phyloP scores from a whole-genome alignment of 37 sponge, comb jelly and placozoan genomes.

The Chondrosia reniformis region DNA sequence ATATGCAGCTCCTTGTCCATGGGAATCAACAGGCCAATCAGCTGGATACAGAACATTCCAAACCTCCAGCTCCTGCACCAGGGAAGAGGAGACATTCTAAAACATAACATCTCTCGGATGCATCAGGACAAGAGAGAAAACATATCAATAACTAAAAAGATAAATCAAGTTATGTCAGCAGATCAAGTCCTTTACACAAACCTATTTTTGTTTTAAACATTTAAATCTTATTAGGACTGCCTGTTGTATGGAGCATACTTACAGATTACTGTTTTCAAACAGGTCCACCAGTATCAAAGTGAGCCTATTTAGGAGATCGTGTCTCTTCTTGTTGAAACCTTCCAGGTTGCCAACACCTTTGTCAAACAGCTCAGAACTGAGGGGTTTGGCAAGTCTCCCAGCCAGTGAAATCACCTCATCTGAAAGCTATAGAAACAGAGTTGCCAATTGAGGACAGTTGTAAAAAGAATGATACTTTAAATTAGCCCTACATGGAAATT shows the following conservation, averaged over 20 bases:
- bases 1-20: conserved; percentile 46
- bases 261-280: conserved; percentile 46
- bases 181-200: too few species aligned
- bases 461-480: too few species aligned
- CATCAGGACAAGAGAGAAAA: too few species aligned
- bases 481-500: too few species aligned
- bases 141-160: too few species aligned
- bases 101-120: too few species aligned
- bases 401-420: background rate
- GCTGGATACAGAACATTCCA: conserved; percentile 31
- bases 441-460: background rate
- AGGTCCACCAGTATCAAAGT: conserved; percentile 32
- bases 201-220: too few species aligned
- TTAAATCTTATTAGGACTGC: too few species aligned
- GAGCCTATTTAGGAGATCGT: background rate
- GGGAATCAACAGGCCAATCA: conserved; percentile 49
- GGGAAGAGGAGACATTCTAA: too few species aligned
- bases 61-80: conserved; percentile 60
- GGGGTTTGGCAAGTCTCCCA: background rate
- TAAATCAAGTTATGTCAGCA: too few species aligned
- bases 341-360: background rate
- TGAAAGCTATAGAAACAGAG: background rate
- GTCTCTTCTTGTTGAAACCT: background rate
- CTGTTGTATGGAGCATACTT: conserved; percentile 19
- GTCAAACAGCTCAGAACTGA: background rate